Percentiles rank a stretch among this genome's conserved stretches.
These are phyloP conservation scores for Papilio helenus DNA, from an alignment of 1,140 invertebrate species.

Conservation along the genomic window DNA sequence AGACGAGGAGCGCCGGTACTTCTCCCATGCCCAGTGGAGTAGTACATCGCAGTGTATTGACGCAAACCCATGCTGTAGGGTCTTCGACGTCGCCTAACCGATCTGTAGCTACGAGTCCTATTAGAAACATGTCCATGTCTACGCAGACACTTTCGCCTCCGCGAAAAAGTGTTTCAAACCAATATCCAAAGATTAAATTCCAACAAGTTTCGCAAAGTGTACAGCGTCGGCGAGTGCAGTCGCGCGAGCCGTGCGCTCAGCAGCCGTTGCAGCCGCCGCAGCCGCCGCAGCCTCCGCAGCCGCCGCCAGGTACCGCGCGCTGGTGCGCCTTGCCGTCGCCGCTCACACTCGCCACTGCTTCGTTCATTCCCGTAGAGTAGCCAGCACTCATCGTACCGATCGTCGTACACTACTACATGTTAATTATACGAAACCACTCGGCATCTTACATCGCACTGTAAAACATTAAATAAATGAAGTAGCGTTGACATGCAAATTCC, in stretches of 20 bases:
- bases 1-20: constrained; percentile 59
- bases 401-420: background rate
- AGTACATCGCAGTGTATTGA: constrained; percentile 39
- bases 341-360: constrained; percentile 63
- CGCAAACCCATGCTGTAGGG: constrained; percentile 50
- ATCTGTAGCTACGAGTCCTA: constrained; percentile 64
- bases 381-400: constrained; percentile 42
- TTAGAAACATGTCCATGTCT: constrained; percentile 39
- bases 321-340: constrained; percentile 60
- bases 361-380: constrained; percentile 67
- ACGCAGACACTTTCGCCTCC: constrained; percentile 25
- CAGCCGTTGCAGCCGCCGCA: constrained; percentile 28
- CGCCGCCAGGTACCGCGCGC: constrained; percentile 61
- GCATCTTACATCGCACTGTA: background rate
- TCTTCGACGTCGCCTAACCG: constrained; percentile 63
- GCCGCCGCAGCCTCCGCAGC: constrained; percentile 35
- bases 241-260: constrained; percentile 42
- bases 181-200: background rate
- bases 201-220: constrained; percentile 32
- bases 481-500: too few relatives aligned
- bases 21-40: constrained; percentile 57
- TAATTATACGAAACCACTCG: background rate
- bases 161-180: constrained; percentile 16
- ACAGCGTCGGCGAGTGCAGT: constrained; percentile 39
- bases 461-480: constrained; percentile 13